These are phyloP conservation scores for Zygaena filipendulae DNA, from an alignment of 2,888 invertebrate species.

Conservation along the genomic window DNA sequence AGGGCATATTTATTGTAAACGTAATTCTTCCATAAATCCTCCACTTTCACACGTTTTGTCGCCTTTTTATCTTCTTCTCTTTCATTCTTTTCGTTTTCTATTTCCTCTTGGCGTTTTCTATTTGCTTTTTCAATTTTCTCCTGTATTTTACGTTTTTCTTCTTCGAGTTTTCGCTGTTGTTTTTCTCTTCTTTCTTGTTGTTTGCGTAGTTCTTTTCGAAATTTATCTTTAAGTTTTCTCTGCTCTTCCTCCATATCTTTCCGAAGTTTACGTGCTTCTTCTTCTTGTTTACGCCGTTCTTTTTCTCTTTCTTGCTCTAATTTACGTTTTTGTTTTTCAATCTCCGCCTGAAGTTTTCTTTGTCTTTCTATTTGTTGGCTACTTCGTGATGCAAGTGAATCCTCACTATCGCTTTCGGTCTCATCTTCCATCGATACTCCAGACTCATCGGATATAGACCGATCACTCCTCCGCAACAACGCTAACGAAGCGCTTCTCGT, in stretches of 20 bases:
- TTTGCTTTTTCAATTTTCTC: slow-evolving; percentile 22
- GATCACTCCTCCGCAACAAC: slow-evolving; percentile 26
- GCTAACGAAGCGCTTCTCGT: slow-evolving; percentile 28
- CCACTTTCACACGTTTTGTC: slow-evolving; percentile 29
- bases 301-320: slow-evolving; percentile 28
- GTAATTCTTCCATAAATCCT: slow-evolving; percentile 46
- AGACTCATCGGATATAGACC: slow-evolving; percentile 34
- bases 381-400: slow-evolving; percentile 23
- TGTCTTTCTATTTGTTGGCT: slow-evolving; percentile 17
- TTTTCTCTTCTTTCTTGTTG: slow-evolving; percentile 29
- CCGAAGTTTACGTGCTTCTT: slow-evolving; percentile 25
- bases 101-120: slow-evolving; percentile 20
- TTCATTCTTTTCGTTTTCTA: slow-evolving; percentile 25
- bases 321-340: slow-evolving; percentile 25
- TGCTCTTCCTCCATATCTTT: slow-evolving; percentile 26
- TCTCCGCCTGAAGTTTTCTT: slow-evolving; percentile 22
- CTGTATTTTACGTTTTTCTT: slow-evolving; percentile 24
- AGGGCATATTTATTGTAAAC: slow-evolving; percentile 46
- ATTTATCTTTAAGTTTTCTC: slow-evolving; percentile 23
- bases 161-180: slow-evolving; percentile 25
- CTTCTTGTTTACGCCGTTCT: slow-evolving; percentile 19
- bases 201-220: slow-evolving; percentile 28
- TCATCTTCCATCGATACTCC: slow-evolving; percentile 25
- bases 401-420: slow-evolving; percentile 20
- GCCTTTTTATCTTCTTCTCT: slow-evolving; percentile 28